phyloP scores from a whole-genome alignment of 1,140 invertebrate species.

The Ephestia elutella region DNA sequence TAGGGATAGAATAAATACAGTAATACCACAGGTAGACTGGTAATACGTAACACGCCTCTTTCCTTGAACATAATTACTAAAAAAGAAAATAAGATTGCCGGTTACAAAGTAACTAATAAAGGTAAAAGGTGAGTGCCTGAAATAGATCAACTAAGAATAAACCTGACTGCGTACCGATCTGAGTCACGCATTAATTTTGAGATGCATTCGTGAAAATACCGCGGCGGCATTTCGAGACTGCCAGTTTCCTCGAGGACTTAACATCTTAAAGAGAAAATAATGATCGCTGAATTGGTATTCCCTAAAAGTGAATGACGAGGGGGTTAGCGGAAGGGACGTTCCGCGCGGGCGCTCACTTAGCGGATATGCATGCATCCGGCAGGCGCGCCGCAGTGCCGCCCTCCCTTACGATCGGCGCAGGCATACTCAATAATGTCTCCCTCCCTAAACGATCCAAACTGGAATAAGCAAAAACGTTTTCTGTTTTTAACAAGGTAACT shows the following conservation, averaged over 20 bases:
- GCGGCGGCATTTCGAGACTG: conserved; percentile 1
- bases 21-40: too few species aligned
- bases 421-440: not conserved
- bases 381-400: conserved; percentile 53
- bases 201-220: conserved; percentile 2
- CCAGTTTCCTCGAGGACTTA: not conserved
- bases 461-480: too few species aligned
- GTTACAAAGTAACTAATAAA: not conserved
- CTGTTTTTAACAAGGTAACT: too few species aligned
- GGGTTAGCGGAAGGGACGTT: conserved; percentile 63
- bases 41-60: too few species aligned
- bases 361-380: conserved; percentile 68
- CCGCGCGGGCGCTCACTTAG: conserved; percentile 55
- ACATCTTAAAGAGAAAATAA: not conserved
- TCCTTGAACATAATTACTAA: too few species aligned
- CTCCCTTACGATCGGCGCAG: conserved; percentile 23
- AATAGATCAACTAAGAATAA: conserved; percentile 2
- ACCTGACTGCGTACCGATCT: not conserved
- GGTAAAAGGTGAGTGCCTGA: not conserved
- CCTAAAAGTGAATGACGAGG: conserved; percentile 43
- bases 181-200: conserved; percentile 4
- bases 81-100: too few species aligned
- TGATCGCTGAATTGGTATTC: not conserved
- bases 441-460: not conserved
- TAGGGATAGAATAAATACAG: not conserved